Evolutionary conservation across 1,140 invertebrate genomes (phyloP), one percentile per base, ranked within the genome.

Genomic region (Ceratoteleas bidentatus): DNA sequence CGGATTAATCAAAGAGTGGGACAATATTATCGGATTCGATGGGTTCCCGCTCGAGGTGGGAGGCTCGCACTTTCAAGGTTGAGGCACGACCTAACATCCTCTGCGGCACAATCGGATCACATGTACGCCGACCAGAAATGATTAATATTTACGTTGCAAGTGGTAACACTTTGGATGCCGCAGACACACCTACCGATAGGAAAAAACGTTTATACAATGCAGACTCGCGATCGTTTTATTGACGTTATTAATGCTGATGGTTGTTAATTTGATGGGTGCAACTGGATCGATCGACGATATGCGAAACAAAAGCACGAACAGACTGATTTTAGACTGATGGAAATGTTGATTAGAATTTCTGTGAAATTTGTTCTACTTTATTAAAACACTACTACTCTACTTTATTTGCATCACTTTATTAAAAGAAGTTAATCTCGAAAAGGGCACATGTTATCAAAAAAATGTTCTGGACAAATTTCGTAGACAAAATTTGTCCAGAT

Each of bases 1-100:
- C 53, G 43, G 62, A 65, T 81, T 68, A 34, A 83, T 52, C 33
- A 65, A 86, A 84, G 85, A 84, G 77, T 86, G 86, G 87, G 81
- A 77, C 56, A 77, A 53, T 62, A 82, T 81, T 69, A 38, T 60
- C 40, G 53, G 56, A 50, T 76, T 73, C 73, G 66, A 81, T 81
- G 78, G 78, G 78, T 64, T 68, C 49, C 14, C 47, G 61, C 68
- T 62, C 52, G 50, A 64, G 45, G 73, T 76, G 80, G 80, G 68
- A 72, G 66, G 49, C 66, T 73, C 50, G 72, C 62, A 81, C 79
- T 76, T 81, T 81, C 79, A 81, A 81, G 79, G 79, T 81, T 58
- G 58, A 64, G 56, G 60, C 58, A 81, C 60, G 68, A 73, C 54
- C 72, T 62, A 72, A 76, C 72, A 70, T 76, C 79, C 60, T 81